Evolutionary conservation across 2,888 invertebrate genomes (phyloP).

Genomic region (Argyresthia goedartella): DNA sequence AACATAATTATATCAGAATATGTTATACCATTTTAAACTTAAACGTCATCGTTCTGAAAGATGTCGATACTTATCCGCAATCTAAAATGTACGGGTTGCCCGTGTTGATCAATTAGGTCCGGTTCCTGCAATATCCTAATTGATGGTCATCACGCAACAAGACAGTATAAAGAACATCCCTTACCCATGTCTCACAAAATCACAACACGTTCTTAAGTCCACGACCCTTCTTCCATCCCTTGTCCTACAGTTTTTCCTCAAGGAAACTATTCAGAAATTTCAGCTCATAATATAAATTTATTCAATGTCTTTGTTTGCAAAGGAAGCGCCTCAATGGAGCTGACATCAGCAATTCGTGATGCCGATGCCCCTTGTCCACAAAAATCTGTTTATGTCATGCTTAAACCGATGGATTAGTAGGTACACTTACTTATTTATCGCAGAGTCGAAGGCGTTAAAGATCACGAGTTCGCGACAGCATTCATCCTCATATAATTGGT

Average conservation of each 20-base stretch:
- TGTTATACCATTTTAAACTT: too few species aligned
- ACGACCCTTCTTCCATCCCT: constrained; percentile 18
- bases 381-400: constrained; percentile 30
- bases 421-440: constrained; percentile 28
- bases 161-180: background rate
- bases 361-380: constrained; percentile 19
- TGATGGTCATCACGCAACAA: too few species aligned
- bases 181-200: constrained; percentile 8
- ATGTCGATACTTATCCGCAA: too few species aligned
- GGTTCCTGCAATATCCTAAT: too few species aligned
- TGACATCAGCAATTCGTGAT: constrained; percentile 56
- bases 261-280: constrained; percentile 23
- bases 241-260: constrained; percentile 20
- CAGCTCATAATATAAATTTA: constrained; percentile 32
- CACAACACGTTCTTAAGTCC: constrained; percentile 23
- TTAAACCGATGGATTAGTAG: background rate
- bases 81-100: too few species aligned
- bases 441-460: constrained; percentile 14
- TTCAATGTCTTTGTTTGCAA: constrained; percentile 42
- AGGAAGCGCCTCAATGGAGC: constrained; percentile 34
- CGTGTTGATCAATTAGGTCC: too few species aligned
- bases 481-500: background rate
- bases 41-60: too few species aligned
- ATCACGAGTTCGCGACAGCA: background rate
- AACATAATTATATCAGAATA: too few species aligned